Percentiles rank a stretch among this genome's conserved stretches.
Conservation (phyloP, 2,888 invertebrate species). For the Cheilosia vulpina region DNA sequence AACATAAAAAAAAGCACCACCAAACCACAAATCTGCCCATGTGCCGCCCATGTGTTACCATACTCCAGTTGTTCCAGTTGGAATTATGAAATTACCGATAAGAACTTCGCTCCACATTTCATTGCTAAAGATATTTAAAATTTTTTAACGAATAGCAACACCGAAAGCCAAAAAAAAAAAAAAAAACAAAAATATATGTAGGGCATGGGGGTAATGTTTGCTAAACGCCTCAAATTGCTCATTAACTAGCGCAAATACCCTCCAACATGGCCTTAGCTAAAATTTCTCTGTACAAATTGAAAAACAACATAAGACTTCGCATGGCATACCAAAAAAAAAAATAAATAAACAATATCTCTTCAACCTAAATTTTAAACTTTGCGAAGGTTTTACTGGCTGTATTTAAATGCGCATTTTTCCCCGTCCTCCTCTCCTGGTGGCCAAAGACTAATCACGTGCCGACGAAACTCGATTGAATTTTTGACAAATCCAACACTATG, state of each 20-base stretch:
- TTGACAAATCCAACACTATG: constrained; percentile 35
- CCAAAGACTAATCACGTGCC: constrained; percentile 55
- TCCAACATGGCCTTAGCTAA: constrained; percentile 64
- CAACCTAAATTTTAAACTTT: constrained; percentile 63
- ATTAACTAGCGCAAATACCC: constrained; percentile 57
- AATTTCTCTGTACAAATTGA: constrained; percentile 46
- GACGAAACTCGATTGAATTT: constrained; percentile 42
- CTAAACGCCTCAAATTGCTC: constrained; percentile 62
- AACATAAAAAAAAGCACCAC: constrained; percentile 4
- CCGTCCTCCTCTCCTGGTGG: background rate
- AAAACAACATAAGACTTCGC: constrained; percentile 41
- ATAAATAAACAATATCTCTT: constrained; percentile 38
- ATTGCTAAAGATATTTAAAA: constrained; percentile 33
- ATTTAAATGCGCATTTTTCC: constrained; percentile 8
- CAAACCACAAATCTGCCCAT: constrained; percentile 26
- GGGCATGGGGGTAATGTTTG: constrained; percentile 64
- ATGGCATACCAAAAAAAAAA: constrained; percentile 32
- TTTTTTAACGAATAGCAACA: constrained; percentile 2
- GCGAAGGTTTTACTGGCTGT: constrained; percentile 56
- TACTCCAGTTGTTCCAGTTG: constrained; percentile 17
- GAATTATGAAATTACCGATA: constrained; percentile 59
- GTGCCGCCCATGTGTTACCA: constrained; percentile 48
- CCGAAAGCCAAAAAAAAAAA: background rate
- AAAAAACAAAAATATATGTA: constrained; percentile 42
- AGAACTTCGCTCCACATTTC: constrained; percentile 31